Base-by-base conservation (phyloP, 2,797 vertebrate species). In the Amphiprion clarkii region DNA sequence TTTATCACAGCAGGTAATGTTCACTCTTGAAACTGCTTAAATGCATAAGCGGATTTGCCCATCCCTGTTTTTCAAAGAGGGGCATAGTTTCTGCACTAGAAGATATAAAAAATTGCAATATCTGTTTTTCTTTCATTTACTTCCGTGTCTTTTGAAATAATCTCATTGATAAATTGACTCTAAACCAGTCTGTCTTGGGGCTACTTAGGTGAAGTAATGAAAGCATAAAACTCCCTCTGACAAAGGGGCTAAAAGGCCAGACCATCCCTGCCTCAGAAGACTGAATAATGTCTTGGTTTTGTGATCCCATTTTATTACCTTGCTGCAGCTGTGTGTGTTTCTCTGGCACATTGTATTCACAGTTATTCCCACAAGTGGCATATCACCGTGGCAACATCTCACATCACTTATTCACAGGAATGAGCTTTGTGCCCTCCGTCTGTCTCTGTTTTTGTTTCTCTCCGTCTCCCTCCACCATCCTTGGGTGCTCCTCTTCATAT, bases 351-450 rank as follows among this genome's bases (percentile, higher is more conserved):
- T 74, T 78, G 67, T 66, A 70, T 89, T 92, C 67, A 83, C 71
- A 82, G 70, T 83, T 85, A 86, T 82, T 92, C 83, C 83, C 82
- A 81, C 76, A 70, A 83, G 88, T 85, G 79, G 79, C 31, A 76
- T 78, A 87, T 92, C 87, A 87, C 90, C 73, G 71, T 81, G 72
- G 85, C 82, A 91, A 90, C 91, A 77, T 74, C 65, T 78, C 68
- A 61, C 79, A 82, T 85, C 77, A 86, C 70, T 61, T 82, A 81
- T 89, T 86, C 71, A 82, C 81, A 76, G 73, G 82, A 78, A 79
- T 79, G 52, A 88, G 81, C 75, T 81, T 63, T 69, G 72, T 82
- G 56, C 57, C 68, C 71, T 63, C 67, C 23, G 60, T 67, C 67
- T 80, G n/a, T 71, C 60, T 72, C 48, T 67, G n/a, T 76, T 78